Base-by-base conservation (phyloP, 2,113 vertebrate genomes). In the Gobiocypris rarus region DNA sequence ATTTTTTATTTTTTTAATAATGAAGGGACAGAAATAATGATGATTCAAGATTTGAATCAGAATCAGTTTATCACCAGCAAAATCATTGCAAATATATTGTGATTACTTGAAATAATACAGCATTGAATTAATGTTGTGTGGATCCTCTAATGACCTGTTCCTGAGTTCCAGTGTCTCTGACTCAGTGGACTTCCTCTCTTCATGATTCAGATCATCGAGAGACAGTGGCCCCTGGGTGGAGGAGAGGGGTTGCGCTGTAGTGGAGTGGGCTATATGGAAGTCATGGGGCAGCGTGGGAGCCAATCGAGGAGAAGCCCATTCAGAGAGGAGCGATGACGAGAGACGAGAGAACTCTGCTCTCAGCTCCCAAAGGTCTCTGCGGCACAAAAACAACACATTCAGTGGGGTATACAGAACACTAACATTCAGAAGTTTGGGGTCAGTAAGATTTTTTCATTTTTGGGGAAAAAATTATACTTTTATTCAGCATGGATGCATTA, bases 351-450 rank as follows among this genome's bases (percentile, higher is more conserved):
- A 95, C 71, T 97, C 95, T 0, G 94, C 96, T 86, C 94, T 95
- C 67, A 97, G 85, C 87, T 95, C 94, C 45, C 94, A 95, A 78
- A 98, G 88, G 82, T 98, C 97, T 90, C 97, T 96, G 89, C 10
- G 26, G 17, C 28, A 73, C 26, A 85, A 38, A 82, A n/a, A 89
- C 11, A 75, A 52, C 28, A 41, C 58, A 63, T 13, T 67, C n/a
- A 80, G 3, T 43, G 4, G n/a, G 63, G n/a, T 22, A 41, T 48
- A 1, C n/a, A 73, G 69, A 73, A 10, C 17, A 22, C 17, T 38
- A 19, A 19, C 15, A 8, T 54, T 2, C 7, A 54, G 22, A 54
- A 22, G 52, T 54, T 54, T 54, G 17, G 17, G 17, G 17, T 54
- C 52, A 54, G 52, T 54, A 22, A 54, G 6, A 54, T 9, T 54